Conservation (phyloP, 2,888 invertebrate species). For the Polydrusus cervinus region DNA sequence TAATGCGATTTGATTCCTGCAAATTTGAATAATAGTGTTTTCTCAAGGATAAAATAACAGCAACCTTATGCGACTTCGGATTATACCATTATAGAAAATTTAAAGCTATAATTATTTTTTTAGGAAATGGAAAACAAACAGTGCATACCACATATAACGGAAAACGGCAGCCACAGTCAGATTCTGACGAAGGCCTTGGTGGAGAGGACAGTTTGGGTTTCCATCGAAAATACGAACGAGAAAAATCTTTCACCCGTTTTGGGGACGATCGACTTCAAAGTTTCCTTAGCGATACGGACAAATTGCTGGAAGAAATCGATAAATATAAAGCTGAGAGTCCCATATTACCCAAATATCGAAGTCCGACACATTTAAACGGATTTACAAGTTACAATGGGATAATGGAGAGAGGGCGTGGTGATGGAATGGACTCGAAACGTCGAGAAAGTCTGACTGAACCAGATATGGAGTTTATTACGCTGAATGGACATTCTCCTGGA, state of each 20-base stretch:
- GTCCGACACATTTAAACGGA: slow-evolving; percentile 72
- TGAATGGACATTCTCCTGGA: slow-evolving; percentile 56
- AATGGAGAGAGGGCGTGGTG: slow-evolving; percentile 76
- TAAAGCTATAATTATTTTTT: neutral
- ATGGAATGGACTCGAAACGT: slow-evolving; percentile 79
- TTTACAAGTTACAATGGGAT: slow-evolving; percentile 69
- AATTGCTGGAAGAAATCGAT: slow-evolving; percentile 70
- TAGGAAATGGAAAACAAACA: slow-evolving; percentile 70
- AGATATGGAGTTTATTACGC: slow-evolving; percentile 27
- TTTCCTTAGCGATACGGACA: slow-evolving; percentile 70
- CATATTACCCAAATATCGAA: slow-evolving; percentile 78
- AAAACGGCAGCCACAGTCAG: slow-evolving; percentile 76
- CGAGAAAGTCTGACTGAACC: slow-evolving; percentile 71
- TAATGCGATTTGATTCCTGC: too few relatives aligned
- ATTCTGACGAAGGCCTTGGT: slow-evolving; percentile 88
- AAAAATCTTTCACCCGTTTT: slow-evolving; percentile 68
- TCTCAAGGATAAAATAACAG: too few relatives aligned
- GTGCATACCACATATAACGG: slow-evolving; percentile 73
- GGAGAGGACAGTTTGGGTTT: slow-evolving; percentile 76
- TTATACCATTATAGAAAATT: too few relatives aligned
- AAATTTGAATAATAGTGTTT: too few relatives aligned
- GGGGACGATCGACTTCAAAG: slow-evolving; percentile 66
- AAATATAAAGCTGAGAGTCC: slow-evolving; percentile 72
- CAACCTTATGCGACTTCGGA: too few relatives aligned
- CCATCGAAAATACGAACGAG: slow-evolving; percentile 59